Evolutionary conservation across 2,888 invertebrate genomes (phyloP).

Genomic region (Helicoverpa assulta): DNA sequence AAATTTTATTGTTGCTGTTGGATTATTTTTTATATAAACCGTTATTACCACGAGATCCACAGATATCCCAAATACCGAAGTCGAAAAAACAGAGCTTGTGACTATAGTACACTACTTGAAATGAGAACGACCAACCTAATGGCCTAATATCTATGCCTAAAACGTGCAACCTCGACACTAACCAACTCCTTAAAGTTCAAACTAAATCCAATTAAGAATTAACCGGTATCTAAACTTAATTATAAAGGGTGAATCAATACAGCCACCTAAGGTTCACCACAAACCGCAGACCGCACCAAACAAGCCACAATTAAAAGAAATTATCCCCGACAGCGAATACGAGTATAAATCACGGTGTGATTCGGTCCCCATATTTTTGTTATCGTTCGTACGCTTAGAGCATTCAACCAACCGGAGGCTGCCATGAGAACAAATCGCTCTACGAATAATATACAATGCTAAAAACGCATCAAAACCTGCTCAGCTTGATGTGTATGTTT

Average conservation of each 20-base stretch:
- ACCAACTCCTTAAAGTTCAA: constrained; percentile 8
- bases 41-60: background rate
- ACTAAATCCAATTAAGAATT: constrained; percentile 18
- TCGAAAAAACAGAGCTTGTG: too few relatives aligned
- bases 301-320: constrained; percentile 61
- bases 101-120: background rate
- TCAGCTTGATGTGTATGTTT: too few relatives aligned
- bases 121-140: background rate
- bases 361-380: constrained; percentile 60
- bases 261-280: constrained; percentile 52
- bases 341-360: constrained; percentile 59
- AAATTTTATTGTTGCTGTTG: background rate
- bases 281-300: constrained; percentile 58
- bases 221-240: constrained; percentile 42
- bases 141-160: background rate
- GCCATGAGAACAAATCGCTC: too few relatives aligned
- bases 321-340: constrained; percentile 49
- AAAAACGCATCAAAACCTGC: too few relatives aligned
- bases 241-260: constrained; percentile 41
- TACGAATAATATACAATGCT: too few relatives aligned
- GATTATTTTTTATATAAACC: constrained; percentile 10
- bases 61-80: background rate
- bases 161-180: background rate
- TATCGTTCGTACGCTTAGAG: constrained; percentile 24
- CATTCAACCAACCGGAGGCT: too few relatives aligned